Evolutionary conservation across 2,888 invertebrate species (phyloP).

Genomic region (Eupithecia vulgata): DNA sequence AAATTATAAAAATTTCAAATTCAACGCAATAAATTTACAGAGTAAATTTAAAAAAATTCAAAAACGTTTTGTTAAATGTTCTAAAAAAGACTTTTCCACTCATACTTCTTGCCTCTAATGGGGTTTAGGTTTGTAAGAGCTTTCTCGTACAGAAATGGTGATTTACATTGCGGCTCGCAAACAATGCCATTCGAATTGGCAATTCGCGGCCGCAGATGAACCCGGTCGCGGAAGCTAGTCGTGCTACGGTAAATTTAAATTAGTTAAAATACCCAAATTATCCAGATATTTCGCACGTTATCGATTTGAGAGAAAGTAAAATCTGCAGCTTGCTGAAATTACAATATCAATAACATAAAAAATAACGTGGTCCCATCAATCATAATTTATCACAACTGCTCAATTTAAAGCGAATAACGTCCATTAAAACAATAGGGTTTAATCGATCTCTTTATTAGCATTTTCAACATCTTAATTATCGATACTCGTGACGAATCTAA

Average conservation of each 20-base stretch:
- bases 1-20: neutral
- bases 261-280: slow-evolving; percentile 59
- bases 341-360: slow-evolving; percentile 7
- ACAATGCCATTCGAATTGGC: slow-evolving; percentile 73
- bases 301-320: slow-evolving; percentile 34
- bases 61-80: neutral
- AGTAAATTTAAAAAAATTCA: too few species aligned
- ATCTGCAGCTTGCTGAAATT: slow-evolving; percentile 28
- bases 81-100: neutral
- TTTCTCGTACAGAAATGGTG: slow-evolving; percentile 61
- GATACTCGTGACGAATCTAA: slow-evolving; percentile 60
- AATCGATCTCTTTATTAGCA: slow-evolving; percentile 33
- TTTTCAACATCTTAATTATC: slow-evolving; percentile 53
- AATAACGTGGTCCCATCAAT: slow-evolving; percentile 30
- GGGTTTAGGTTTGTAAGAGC: slow-evolving; percentile 61
- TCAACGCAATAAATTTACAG: neutral
- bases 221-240: slow-evolving; percentile 69
- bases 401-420: slow-evolving; percentile 38
- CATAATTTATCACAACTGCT: slow-evolving; percentile 30
- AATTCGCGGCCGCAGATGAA: slow-evolving; percentile 58
- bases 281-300: neutral
- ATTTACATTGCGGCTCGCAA: slow-evolving; percentile 80
- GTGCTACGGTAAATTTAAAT: slow-evolving; percentile 81
- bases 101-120: slow-evolving; percentile 46
- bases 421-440: slow-evolving; percentile 39